Base-by-base conservation (phyloP, 92 coral and sea anemone species). In the Porites divaricata region DNA sequence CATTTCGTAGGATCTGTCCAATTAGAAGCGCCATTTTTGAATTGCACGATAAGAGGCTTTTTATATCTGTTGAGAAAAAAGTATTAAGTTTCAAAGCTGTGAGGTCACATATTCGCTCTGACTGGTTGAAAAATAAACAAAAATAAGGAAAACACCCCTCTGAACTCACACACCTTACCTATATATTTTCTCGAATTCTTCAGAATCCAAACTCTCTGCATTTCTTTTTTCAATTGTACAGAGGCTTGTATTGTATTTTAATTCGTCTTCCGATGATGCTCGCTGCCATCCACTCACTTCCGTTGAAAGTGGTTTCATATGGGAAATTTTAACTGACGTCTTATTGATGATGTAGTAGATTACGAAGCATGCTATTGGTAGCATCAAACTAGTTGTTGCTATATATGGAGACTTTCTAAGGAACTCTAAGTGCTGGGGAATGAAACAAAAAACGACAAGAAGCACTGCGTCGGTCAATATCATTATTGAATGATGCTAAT, bases 1-100 rank as follows among this genome's bases (percentile, higher is more conserved):
- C 94, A 91, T 79, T 80, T 67, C 74, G 26, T 67, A 1, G 91
- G 89, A 25, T 91, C 69, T 17, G 90, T 86, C 91, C 94, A 91
- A 3, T 84, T 91, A 25, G 76, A 85, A 4, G 94, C 91, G 9
- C 91, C 91, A 6, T 88, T 84, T 58, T 57, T 83, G 76, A 91
- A 91, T 26, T 80, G 83, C 66, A 91, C 78, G 14, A 91, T 80
- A 45, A 88, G 70, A 0, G 94, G 94, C 45, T 87, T 87, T 84
- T 83, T 91, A 57, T 75, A 87, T 25, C 90, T 76, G 70, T 48
- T 72, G 9, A 79, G 54, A 63, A 71, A 51, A 11, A 3, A n/a
- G 2, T n/a, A 56, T 8, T 16, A 12, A 11, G 62, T 56, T 56
- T 28, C 41, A 28, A 28, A 28, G 41, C 41, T 28, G 41, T 28